Base-by-base conservation (phyloP, 2,797 vertebrate genomes). In the Enteromius argenteus region DNA sequence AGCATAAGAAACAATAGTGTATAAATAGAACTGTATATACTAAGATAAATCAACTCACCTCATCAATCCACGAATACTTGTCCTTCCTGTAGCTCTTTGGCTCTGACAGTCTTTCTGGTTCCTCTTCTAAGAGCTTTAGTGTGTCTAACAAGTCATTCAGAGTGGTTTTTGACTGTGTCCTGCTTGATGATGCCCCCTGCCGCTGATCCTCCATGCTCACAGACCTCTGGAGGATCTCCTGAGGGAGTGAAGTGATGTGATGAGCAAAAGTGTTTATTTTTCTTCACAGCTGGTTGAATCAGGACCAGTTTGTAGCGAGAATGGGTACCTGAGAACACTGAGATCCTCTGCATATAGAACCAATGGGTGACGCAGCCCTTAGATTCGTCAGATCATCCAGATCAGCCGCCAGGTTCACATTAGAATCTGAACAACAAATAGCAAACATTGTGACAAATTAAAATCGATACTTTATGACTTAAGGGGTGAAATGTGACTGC, bases 101-200 rank as follows among this genome's bases (percentile, higher is more conserved):
- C 0, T 91, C 89, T 0, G 94, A 87, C 84, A 96, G 94, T 2
- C 93, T 93, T 92, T 97, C 94, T 0, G 98, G 97, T 78, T 96
- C 96, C 82, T 96, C 96, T 90, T 99, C 98, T 49, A 99, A 84
- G 75, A 97, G 94, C 92, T 93, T 95, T 35, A 99, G 91, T 0
- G 96, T 97, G 93, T 98, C 97, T 89, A 99, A 93, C 85, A 99
- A 94, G 80, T 98, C 97, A 0, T 91, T 96, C 27, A 99, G 94
- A 0, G 96, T 96, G 21, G 92, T 96, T 88, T 96, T 97, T 80
- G 97, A 95, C 11, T 93, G 94, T 67, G 93, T 79, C 62, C 93
- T 92, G 89, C 92, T 94, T 68, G 89, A 90, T n/a, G 0, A 81
- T 15, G 85, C 87, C 85, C 81, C 84, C 85, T 23, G 86, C 71